Base-by-base conservation (phyloP, 2,888 invertebrate species). In the Fabriciana adippe region DNA sequence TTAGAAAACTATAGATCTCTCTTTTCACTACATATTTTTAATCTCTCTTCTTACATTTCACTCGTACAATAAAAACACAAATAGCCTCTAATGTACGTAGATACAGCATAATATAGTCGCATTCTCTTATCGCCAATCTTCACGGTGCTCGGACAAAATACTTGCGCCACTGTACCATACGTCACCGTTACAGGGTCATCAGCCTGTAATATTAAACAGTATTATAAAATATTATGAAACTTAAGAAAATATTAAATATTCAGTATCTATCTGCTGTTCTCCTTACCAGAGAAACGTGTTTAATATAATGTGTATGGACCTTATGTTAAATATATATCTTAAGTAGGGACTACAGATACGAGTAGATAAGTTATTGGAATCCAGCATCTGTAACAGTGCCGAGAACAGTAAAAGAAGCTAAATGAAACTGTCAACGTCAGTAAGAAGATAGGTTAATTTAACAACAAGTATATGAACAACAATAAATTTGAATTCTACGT, bases 41-140 rank as follows among this genome's bases (percentile, higher is more conserved):
- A 55, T 55, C 31, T 55, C 55, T 55, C 6, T 8, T 31, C n/a
- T 6, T 18, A 31, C 16, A 50, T 50, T 51, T 51, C 51, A 51
- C 61, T 14, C 51, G 35, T 41, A 41, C 61, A 41, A 51, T 4
- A 51, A 53, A 53, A 51, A 61, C 48, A 59, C 31, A 59, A 59
- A 59, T 48, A 59, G 59, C 16, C 48, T 59, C 59, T 59, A 48
- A 59, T 59, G 31, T 26, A 59, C 13, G 31, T 61, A 61, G 61
- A 61, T 61, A 61, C 50, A 51, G 51, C 18, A 31, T 51, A 18
- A 18, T 1, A 16, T 16, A 51, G 50, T 51, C 1, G 60, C 61
- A 51, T 51, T n/a, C 61, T 54, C 59, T 59, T 65, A 65, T 65
- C 65, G 18, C 15, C 15, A 45, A 69, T 69, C 69, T 69, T 69